phyloP scores from a whole-genome alignment of 2,113 vertebrate species.

The Papio anubis region DNA sequence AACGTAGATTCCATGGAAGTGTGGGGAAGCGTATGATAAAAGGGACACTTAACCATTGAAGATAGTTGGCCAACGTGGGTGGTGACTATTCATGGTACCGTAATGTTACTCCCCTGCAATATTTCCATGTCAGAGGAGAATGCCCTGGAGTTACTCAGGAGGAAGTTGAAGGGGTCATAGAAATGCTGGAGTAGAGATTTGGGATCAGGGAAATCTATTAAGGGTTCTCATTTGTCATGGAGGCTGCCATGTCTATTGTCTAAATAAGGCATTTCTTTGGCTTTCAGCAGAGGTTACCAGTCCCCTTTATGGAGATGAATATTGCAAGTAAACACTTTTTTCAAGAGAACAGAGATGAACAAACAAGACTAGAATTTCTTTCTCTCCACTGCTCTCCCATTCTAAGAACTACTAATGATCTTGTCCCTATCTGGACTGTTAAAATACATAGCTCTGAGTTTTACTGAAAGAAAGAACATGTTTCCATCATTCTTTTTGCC shows the following conservation, averaged over 20 bases:
- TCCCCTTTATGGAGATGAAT: neutral
- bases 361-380: neutral
- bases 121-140: neutral
- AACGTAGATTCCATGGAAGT: neutral
- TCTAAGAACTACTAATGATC: neutral
- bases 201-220: neutral
- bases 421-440: slow-evolving; percentile 43
- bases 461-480: slow-evolving; percentile 31
- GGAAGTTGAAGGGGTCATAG: neutral
- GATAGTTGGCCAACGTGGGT: neutral
- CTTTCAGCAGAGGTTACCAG: neutral
- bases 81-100: neutral
- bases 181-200: neutral
- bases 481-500: neutral
- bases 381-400: neutral
- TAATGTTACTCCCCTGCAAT: neutral
- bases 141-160: neutral
- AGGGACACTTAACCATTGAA: neutral
- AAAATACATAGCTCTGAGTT: neutral
- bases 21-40: neutral
- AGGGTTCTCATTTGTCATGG: neutral
- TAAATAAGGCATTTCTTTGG: neutral
- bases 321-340: neutral
- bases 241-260: neutral
- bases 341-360: neutral